These are phyloP conservation scores for Drosophila rubida DNA, from an alignment of 2,888 invertebrate species.

Conservation along the genomic window DNA sequence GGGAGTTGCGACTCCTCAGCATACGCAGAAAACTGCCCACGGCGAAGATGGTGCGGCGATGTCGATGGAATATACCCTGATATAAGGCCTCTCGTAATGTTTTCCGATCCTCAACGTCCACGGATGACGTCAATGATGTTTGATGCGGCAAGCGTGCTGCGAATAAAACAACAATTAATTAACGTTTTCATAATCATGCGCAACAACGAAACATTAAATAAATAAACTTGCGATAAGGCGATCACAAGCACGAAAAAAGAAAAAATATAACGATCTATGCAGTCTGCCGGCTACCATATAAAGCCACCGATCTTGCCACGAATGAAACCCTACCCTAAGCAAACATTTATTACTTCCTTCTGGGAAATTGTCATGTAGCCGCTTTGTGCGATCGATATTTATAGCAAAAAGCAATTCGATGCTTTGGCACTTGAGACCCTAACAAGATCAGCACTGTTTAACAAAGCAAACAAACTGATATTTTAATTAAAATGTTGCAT, in stretches of 20 bases:
- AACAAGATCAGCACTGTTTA: constrained; percentile 1
- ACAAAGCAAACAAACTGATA: not conserved
- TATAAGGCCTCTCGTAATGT: constrained; percentile 90
- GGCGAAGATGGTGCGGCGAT: constrained; percentile 91
- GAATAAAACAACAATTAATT: constrained; percentile 51
- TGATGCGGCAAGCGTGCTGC: constrained; percentile 87
- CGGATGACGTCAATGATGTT: constrained; percentile 87
- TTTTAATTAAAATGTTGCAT: too few species aligned
- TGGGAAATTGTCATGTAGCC: constrained; percentile 1
- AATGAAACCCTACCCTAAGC: constrained; percentile 7
- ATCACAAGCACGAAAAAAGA: constrained; percentile 7
- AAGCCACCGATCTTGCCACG: not conserved
- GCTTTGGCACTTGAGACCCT: constrained; percentile 27
- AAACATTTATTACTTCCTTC: not conserved
- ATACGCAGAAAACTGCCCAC: constrained; percentile 91
- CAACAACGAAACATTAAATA: constrained; percentile 14
- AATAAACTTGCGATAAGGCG: constrained; percentile 40
- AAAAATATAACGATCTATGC: constrained; percentile 2
- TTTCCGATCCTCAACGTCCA: constrained; percentile 89
- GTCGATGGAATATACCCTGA: constrained; percentile 91
- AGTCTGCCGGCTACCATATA: not conserved
- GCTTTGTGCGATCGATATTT: constrained; percentile 24
- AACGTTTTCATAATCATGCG: constrained; percentile 23
- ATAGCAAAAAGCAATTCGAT: constrained; percentile 35
- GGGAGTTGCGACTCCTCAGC: constrained; percentile 90